These are phyloP conservation scores for Rhinolophus sinicus DNA, from an alignment of 2,113 vertebrate species.

Conservation along the genomic window DNA sequence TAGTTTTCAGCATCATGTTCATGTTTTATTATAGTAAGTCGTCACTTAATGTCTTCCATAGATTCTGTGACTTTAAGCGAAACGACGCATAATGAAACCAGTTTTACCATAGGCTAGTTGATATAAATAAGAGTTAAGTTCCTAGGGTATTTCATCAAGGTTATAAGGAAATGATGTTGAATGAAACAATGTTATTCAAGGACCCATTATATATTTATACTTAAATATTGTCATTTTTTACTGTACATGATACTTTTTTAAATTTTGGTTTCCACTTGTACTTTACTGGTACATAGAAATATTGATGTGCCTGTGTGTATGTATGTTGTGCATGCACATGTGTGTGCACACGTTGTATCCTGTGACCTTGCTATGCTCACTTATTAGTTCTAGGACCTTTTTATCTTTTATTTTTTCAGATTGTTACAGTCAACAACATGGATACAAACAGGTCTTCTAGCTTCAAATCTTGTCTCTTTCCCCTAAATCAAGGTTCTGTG, in stretches of 20 bases:
- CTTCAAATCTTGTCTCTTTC: background rate
- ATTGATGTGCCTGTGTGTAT: background rate
- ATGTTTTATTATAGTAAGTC: background rate
- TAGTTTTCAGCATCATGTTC: background rate
- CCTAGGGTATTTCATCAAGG: background rate
- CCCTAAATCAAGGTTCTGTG: background rate
- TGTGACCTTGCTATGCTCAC: background rate
- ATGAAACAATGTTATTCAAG: background rate
- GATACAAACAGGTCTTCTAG: background rate
- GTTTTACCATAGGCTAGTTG: background rate
- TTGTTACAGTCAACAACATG: background rate
- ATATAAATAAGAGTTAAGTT: background rate
- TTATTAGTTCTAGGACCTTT: background rate
- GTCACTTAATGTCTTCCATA: background rate
- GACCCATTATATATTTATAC: background rate
- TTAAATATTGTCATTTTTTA: background rate
- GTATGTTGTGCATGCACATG: background rate
- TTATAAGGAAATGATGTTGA: background rate
- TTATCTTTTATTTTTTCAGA: conserved; percentile 4
- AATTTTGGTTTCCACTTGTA: background rate
- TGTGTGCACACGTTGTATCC: background rate
- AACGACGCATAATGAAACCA: background rate
- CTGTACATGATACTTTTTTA: background rate
- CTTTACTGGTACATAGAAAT: background rate
- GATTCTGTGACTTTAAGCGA: background rate